Evolutionary conservation across 2,797 vertebrate species (phyloP), one percentile per base, ranked within the genome.

Genomic region (Odontamblyopus lacepedii): DNA sequence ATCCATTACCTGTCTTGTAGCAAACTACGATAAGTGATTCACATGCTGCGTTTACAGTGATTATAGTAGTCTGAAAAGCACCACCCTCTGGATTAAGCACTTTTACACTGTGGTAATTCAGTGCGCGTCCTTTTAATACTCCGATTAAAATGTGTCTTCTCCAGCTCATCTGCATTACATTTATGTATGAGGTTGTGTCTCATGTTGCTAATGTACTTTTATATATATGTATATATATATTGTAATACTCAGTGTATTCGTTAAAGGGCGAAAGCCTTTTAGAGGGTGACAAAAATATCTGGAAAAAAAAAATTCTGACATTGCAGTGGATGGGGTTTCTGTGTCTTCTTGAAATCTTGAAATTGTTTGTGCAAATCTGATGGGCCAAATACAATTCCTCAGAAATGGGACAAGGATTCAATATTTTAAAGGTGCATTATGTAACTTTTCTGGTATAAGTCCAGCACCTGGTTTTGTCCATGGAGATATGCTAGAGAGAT

Each of bases 1-100:
- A 88, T 85, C 78, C 78, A 86, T 83, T 82, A 74, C 69, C 71
- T 78, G 72, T 81, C 77, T 73, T 75, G 71, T 82, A 83, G 71
- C 68, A 78, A 71, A 61, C 72, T 69, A 69, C 74, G 73, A 76
- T 82, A 86, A 86, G 79, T 79, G 66, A 87, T 78, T 84, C 76
- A 78, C 80, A 80, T 38, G 77, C 67, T 79, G 76, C 38, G 69
- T 77, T 87, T 84, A 29, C 59, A 78, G 70, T 81, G 73, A 80
- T 83, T 83, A 74, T 71, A 51, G 67, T 76, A 57, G 35, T 74
- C 78, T 67, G 50, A 70, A 63, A 72, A 68, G 78, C 69, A 32
- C 50, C 1, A 23, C 73, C 70, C 72, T 55, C 70, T 48, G 60
- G 69, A 83, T 67, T 65, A 71, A 67, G 32, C 64, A 53, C 75